Conservation (phyloP, 1,140 invertebrate genomes). For the Danaus melanippus region DNA sequence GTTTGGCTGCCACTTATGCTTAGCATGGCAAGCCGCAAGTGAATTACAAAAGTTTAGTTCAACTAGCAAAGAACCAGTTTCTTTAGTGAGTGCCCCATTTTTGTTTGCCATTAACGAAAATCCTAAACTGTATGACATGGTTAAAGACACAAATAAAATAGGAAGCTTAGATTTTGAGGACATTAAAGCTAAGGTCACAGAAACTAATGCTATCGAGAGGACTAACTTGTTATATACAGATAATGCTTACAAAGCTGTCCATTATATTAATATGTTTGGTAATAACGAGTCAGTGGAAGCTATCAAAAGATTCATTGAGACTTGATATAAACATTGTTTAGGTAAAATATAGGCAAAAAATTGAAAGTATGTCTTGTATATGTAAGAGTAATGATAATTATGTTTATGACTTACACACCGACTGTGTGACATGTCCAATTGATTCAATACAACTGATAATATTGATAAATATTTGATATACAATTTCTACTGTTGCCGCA, state of each 20-base stretch:
- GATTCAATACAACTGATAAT: too few species aligned
- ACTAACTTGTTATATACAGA: slow-evolving; percentile 43
- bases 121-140: slow-evolving; percentile 75
- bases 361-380: too few species aligned
- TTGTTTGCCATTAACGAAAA: slow-evolving; percentile 83
- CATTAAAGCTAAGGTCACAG: slow-evolving; percentile 40
- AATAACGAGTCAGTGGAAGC: slow-evolving; percentile 42
- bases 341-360: too few species aligned
- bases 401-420: too few species aligned
- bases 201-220: slow-evolving; percentile 49
- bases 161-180: slow-evolving; percentile 76
- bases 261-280: slow-evolving; percentile 50
- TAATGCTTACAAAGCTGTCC: slow-evolving; percentile 46
- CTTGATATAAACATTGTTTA: slow-evolving; percentile 25
- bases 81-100: slow-evolving; percentile 81
- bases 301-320: slow-evolving; percentile 53
- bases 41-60: slow-evolving; percentile 70
- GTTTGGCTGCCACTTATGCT: slow-evolving; percentile 88
- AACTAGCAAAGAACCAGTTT: slow-evolving; percentile 73
- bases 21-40: slow-evolving; percentile 84
- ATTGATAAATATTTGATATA: too few species aligned
- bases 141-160: slow-evolving; percentile 76
- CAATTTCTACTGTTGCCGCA: too few species aligned
- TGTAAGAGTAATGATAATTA: too few species aligned
- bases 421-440: too few species aligned